These are phyloP conservation scores for Frankliniella fusca DNA, from an alignment of 2,888 invertebrate species.

Conservation along the genomic window DNA sequence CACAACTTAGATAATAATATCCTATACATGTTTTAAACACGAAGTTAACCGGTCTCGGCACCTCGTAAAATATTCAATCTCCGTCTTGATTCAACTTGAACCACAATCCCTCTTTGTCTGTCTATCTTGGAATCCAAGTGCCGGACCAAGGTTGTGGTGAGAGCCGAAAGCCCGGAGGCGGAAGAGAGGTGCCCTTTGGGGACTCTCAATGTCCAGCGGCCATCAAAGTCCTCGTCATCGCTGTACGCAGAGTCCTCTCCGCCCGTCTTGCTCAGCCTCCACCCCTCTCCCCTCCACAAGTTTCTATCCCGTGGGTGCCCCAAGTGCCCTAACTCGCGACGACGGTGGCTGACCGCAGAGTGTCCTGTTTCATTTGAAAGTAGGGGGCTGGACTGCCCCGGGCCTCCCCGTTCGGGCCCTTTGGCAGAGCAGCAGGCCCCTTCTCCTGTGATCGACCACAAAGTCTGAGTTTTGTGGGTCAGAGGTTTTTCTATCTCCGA, in stretches of 20 bases:
- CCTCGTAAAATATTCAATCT: no score
- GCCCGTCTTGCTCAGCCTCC: neutral
- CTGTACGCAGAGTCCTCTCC: neutral
- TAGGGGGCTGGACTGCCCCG: neutral
- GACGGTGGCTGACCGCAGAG: neutral
- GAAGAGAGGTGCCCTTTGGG: neutral
- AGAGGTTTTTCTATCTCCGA: no score
- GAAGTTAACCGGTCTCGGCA: no score
- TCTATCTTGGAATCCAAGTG: neutral
- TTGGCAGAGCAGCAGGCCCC: no score
- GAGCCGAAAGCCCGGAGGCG: neutral
- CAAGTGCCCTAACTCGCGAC: neutral
- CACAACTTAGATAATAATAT: no score
- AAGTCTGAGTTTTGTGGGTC: no score
- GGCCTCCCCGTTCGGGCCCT: no score
- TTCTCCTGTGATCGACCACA: no score
- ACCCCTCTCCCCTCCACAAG: neutral
- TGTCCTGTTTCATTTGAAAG: conserved; percentile 10
- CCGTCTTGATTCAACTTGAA: no score
- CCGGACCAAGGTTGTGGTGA: neutral
- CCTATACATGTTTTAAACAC: no score
- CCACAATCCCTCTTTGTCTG: no score
- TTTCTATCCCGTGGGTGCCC: neutral
- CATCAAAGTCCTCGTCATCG: conserved; percentile 10
- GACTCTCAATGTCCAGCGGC: neutral